A percentile compares a stretch with the other conserved stretches of the same genome.
phyloP scores from a whole-genome alignment of 2,113 vertebrate genomes.

The Cranoglanis bouderius region DNA sequence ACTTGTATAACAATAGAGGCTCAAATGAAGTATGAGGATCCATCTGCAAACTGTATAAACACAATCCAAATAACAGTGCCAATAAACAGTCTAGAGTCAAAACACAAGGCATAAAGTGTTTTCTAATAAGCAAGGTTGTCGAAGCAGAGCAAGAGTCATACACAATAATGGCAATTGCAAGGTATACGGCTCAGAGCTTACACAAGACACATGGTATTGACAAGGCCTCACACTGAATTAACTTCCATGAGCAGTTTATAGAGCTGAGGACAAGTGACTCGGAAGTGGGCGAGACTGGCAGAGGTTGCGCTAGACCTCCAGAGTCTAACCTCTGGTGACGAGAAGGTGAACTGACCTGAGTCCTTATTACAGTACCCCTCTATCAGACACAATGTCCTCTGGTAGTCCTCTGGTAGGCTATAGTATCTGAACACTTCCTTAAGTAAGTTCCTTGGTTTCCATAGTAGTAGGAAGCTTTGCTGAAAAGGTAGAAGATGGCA shows the following conservation, averaged over 20 bases:
- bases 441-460: background rate
- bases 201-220: background rate
- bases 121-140: background rate
- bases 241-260: background rate
- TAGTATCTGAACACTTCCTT: background rate
- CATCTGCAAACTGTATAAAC: background rate
- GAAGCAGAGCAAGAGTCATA: background rate
- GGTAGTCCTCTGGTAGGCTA: background rate
- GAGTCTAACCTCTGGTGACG: background rate
- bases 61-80: background rate
- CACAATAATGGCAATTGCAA: background rate
- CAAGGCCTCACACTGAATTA: background rate
- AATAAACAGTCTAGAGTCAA: background rate
- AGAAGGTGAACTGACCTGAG: background rate
- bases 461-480: background rate
- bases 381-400: background rate
- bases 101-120: background rate
- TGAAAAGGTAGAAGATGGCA: background rate
- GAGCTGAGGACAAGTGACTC: background rate
- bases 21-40: background rate
- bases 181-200: background rate
- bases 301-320: background rate
- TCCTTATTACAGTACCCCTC: background rate
- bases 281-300: background rate
- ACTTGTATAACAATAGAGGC: background rate